Base-by-base conservation (phyloP, 2,113 vertebrate genomes). In the Gymnocephalus cernua region DNA sequence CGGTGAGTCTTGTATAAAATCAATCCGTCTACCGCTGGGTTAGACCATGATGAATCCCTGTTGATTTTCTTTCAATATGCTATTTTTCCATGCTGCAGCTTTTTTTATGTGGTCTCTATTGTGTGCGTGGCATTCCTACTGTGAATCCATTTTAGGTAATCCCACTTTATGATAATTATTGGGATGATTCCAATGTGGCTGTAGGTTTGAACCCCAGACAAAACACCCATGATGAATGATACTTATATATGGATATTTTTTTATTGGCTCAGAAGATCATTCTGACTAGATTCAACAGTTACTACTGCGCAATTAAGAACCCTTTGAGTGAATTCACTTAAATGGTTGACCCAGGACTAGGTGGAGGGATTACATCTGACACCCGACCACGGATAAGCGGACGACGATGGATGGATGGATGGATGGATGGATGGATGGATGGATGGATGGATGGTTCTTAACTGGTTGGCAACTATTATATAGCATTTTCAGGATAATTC, bases 111-210 rank as follows among this genome's bases (percentile, higher is more conserved):
- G 9, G 29, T 41, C 51, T 76, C 8, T 12, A 29, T 64, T 35
- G 51, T 45, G 0, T 45, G 72, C 9, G 18, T 25, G 45, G 15
- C 32, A 21, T 56, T 74, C 54, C 47, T 16, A 47, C 53, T 13
- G 35, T 72, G 59, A 66, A 78, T 51, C 65, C 27, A 50, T 72
- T 74, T 82, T 18, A 45, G 38, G 25, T 76, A 77, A 88, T 85
- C 56, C 54, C 35, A 69, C 56, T 73, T 86, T 58, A 66, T 63
- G 57, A 86, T 80, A 50, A 86, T 66, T 69, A 75, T n/a, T 50
- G 51, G 19, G 53, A 78, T 35, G 73, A 66, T 64, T 86, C 58
- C 23, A 53, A 48, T 38, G 57, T 1, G 57, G 35, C 38, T 66
- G 41, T 19, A 25, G 38, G 44, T 45, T 19, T 25, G 23, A 70